Conservation (phyloP, 2,888 invertebrate genomes). For the Lasioglossum lativentre region DNA sequence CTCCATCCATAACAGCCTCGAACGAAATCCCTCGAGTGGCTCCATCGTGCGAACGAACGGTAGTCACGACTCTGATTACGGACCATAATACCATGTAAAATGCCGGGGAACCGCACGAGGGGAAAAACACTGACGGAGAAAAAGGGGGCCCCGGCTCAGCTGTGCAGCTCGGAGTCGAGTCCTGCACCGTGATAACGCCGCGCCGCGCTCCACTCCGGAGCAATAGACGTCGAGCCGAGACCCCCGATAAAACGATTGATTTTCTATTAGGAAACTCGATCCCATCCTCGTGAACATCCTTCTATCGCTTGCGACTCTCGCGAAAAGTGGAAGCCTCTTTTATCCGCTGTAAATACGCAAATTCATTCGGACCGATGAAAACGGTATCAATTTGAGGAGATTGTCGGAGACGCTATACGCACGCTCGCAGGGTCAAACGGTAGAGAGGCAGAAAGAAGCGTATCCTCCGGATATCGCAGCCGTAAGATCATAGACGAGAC, state of each 20-base stretch:
- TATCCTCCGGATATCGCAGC: slow-evolving; percentile 30
- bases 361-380: background rate
- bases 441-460: slow-evolving; percentile 14
- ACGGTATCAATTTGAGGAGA: background rate
- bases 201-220: background rate
- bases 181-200: slow-evolving; percentile 28
- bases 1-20: slow-evolving; percentile 67
- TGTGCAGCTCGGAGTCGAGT: slow-evolving; percentile 22
- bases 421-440: background rate
- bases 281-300: background rate
- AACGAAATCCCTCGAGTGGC: slow-evolving; percentile 71
- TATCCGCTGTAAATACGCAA: background rate
- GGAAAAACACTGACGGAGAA: slow-evolving; percentile 41
- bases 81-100: slow-evolving; percentile 71
- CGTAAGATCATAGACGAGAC: slow-evolving; percentile 52
- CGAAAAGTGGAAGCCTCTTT: background rate
- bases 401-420: background rate
- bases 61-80: slow-evolving; percentile 80
- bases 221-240: background rate
- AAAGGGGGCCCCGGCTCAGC: background rate
- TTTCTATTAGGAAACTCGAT: background rate
- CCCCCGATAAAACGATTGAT: background rate
- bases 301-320: background rate
- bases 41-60: slow-evolving; percentile 79
- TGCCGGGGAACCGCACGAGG: slow-evolving; percentile 61